Base-by-base conservation (phyloP, 2,113 vertebrate species). In the Lonchura striata region DNA sequence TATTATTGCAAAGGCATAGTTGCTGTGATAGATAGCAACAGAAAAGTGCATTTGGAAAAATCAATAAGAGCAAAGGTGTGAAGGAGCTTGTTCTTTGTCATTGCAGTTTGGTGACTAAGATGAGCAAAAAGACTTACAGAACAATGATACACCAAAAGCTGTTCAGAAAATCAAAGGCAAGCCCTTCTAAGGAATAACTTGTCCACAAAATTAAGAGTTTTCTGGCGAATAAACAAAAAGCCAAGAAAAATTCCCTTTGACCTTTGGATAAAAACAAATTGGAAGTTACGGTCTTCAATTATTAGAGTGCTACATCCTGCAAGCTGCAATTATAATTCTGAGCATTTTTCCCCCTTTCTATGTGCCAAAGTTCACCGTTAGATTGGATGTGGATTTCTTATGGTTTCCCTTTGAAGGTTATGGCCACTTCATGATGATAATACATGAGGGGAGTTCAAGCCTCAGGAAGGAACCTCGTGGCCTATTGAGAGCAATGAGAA, bases 41-140 rank as follows among this genome's bases (percentile, higher is more conserved):
- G 44, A 70, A 63, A 64, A 85, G 24, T 49, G 33, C 44, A 82
- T 76, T 92, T 82, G 44, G 78, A 90, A 84, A 91, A 92, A 91
- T 95, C 90, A 78, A 70, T 92, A 89, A 27, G 44, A 95, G 56
- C 60, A 95, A 84, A 86, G 64, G 77, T 91, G 69, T 83, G 83
- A 94, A 89, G 91, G 56, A 94, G 24, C 44, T 85, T 5, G 5
- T 87, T 74, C 61, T 89, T 95, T 82, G 65, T 82, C 74, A 84
- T 61, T 86, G 77, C 23, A 22, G 89, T 54, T 74, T 66, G 35
- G 64, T 78, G 81, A 63, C 60, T 11, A 31, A 85, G 78, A 75
- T 44, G 83, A 94, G 63, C 7, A 66, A 92, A 82, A 89, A 84
- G 41, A 1, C 33, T 44, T 75, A 21, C 25, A 82, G 50, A 88